A percentile compares a stretch with the other conserved stretches of the same genome.
Evolutionary conservation across 2,888 invertebrate genomes (phyloP).

Genomic region (Empis stercorea): DNA sequence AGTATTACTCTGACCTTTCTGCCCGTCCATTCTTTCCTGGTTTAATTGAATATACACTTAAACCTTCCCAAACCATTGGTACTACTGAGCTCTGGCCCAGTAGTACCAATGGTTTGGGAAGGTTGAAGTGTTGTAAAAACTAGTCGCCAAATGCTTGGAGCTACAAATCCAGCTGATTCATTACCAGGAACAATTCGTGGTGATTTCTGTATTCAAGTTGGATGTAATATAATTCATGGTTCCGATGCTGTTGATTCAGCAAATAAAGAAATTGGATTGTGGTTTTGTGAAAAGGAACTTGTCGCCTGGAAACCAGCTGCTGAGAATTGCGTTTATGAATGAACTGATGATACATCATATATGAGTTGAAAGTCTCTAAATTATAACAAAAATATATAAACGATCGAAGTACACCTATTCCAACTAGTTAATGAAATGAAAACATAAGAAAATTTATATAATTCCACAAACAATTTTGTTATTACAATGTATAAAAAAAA

Average conservation of each 20-base stretch:
- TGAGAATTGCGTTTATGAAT: slow-evolving; percentile 87
- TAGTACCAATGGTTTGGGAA: slow-evolving; percentile 95
- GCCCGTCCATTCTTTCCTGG: slow-evolving; percentile 87
- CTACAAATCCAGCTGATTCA: slow-evolving; percentile 92
- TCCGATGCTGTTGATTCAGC: slow-evolving; percentile 95
- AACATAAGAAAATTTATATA: no score
- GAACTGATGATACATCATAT: slow-evolving; percentile 23
- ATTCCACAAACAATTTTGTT: no score
- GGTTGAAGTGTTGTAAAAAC: slow-evolving; percentile 89
- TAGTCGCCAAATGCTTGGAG: slow-evolving; percentile 91
- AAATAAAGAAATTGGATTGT: slow-evolving; percentile 86
- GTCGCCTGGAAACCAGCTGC: slow-evolving; percentile 71
- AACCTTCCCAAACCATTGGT: no score
- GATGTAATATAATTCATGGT: slow-evolving; percentile 94
- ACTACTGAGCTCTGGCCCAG: slow-evolving; percentile 93
- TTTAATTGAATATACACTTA: slow-evolving; percentile 86
- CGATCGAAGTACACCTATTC: no score
- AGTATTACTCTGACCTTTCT: slow-evolving; percentile 90
- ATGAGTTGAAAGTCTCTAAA: background rate
- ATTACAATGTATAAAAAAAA: no score
- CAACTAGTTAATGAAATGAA: no score
- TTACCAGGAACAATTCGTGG: slow-evolving; percentile 95
- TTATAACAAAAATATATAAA: background rate
- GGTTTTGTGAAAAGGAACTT: slow-evolving; percentile 83
- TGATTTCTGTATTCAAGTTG: slow-evolving; percentile 90